phyloP scores from a whole-genome alignment of 2,797 vertebrate species.

The Coccyzus lansbergi region DNA sequence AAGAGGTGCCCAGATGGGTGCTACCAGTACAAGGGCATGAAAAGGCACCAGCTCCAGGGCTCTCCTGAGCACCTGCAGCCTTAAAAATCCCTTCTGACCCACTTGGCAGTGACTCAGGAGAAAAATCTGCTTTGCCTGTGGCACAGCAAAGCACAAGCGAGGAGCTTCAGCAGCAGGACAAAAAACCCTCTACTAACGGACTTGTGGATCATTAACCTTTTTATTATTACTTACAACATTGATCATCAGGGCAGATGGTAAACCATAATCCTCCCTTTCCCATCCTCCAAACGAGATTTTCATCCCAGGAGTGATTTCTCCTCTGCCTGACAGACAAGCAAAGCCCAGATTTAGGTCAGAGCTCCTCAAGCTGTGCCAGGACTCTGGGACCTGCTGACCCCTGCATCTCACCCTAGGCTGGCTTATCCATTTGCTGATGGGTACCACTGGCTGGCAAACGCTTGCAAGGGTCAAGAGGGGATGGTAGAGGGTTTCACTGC shows the following conservation, averaged over 20 bases:
- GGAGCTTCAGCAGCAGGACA: background rate
- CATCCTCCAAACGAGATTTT: background rate
- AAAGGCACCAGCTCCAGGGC: rapidly evolving
- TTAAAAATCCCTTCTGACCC: background rate
- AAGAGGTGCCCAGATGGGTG: background rate
- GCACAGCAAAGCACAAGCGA: background rate
- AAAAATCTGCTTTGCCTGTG: rapidly evolving
- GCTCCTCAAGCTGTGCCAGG: background rate
- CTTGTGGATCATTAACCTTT: background rate
- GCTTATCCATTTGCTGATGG: rapidly evolving
- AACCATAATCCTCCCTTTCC: background rate
- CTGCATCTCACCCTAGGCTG: background rate
- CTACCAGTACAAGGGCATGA: rapidly evolving
- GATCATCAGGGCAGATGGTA: background rate
- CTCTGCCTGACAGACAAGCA: background rate
- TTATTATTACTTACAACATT: background rate
- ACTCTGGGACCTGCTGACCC: background rate
- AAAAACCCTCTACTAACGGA: background rate
- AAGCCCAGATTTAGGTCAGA: slow-evolving; percentile 19
- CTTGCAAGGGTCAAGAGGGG: background rate
- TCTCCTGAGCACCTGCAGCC: background rate
- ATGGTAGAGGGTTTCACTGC: background rate
- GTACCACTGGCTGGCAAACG: background rate
- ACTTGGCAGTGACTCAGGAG: background rate
- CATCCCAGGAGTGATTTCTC: background rate